Conservation (phyloP, 2,888 invertebrate species). For the Scelioninae gen. 1 region DNA sequence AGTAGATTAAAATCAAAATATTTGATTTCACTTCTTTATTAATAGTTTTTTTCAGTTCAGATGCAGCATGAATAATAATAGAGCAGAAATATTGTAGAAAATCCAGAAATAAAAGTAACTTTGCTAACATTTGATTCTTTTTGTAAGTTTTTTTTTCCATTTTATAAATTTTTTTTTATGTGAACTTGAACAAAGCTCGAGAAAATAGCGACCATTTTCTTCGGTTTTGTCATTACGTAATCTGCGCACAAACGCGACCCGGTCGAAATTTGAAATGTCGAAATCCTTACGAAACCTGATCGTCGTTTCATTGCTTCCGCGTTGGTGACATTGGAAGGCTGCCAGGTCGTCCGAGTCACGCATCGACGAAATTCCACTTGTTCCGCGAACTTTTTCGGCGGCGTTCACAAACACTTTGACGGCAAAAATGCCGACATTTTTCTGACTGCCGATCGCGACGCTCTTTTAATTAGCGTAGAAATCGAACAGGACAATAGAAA, state of each 20-base stretch:
- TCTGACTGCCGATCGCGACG: constrained; percentile 21
- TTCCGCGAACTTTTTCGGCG: constrained; percentile 55
- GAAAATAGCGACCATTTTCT: constrained; percentile 28
- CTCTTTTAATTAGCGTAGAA: constrained; percentile 36
- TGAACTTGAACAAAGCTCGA: not conserved
- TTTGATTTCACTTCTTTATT: no score
- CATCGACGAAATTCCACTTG: constrained; percentile 58
- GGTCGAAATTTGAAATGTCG: constrained; percentile 38
- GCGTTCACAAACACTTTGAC: constrained; percentile 28
- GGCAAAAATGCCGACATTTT: constrained; percentile 37
- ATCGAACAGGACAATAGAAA: constrained; percentile 19
- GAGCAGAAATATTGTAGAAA: no score
- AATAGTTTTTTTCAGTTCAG: no score
- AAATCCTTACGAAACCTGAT: constrained; percentile 59
- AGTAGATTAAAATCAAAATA: no score
- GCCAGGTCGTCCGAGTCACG: constrained; percentile 68
- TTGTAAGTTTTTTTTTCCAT: no score
- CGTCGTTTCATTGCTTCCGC: constrained; percentile 59
- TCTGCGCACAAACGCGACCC: constrained; percentile 50
- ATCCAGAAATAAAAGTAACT: no score
- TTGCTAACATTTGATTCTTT: no score
- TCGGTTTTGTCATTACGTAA: constrained; percentile 49
- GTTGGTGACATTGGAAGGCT: constrained; percentile 62
- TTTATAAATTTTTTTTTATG: constrained; percentile 2
- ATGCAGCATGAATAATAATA: no score